phyloP scores from a whole-genome alignment of 2,888 invertebrate genomes.

The Volucella zonaria region DNA sequence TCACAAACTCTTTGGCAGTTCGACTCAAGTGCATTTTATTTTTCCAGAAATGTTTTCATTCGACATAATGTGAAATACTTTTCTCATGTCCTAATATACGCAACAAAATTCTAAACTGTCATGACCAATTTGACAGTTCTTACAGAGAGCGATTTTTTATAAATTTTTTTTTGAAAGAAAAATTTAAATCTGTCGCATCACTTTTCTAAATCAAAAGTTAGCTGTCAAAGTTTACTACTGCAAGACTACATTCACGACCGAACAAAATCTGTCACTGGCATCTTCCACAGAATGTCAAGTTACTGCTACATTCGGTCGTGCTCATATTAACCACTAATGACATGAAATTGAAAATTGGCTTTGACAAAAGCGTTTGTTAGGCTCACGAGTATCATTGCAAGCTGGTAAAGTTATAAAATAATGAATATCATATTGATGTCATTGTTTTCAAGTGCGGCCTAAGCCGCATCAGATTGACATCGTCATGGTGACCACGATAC shows the following conservation, averaged over 20 bases:
- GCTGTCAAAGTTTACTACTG: neutral
- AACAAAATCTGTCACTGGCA: conserved; percentile 6
- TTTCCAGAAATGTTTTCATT: no score
- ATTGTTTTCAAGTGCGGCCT: conserved; percentile 43
- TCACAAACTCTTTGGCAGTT: no score
- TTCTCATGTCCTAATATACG: no score
- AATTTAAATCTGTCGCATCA: no score
- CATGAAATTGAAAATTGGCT: conserved; percentile 26
- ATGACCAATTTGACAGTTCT: no score
- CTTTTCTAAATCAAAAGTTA: neutral
- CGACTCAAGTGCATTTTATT: no score
- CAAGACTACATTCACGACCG: no score
- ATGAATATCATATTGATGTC: conserved; percentile 19
- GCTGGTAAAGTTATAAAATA: conserved; percentile 25
- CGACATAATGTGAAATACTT: no score
- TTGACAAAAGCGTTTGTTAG: conserved; percentile 16
- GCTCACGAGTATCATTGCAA: conserved; percentile 9
- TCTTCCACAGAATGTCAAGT: neutral
- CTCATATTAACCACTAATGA: conserved; percentile 33
- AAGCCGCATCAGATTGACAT: conserved; percentile 24
- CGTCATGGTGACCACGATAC: conserved; percentile 20
- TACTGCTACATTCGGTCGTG: conserved; percentile 22
- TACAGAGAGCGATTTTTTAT: no score
- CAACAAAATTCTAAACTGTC: no score
- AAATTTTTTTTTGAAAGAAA: no score